These are phyloP conservation scores for Minunthozetes semirufus DNA, from an alignment of 2,888 invertebrate species.

Conservation along the genomic window DNA sequence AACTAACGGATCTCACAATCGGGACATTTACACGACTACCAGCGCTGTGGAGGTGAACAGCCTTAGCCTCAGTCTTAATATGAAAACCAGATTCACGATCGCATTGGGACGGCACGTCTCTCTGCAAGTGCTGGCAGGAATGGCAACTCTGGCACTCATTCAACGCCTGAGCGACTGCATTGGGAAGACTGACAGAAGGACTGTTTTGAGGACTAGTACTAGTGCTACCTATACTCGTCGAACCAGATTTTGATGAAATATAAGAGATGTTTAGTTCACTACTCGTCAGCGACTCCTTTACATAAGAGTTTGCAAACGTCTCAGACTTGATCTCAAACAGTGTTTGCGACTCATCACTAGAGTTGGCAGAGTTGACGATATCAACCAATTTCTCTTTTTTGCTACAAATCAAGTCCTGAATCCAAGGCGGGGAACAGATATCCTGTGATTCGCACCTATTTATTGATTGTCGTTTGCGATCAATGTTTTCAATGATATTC, in stretches of 20 bases:
- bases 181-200: background rate
- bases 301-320: background rate
- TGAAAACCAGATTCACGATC: background rate
- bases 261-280: background rate
- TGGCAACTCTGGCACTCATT: constrained; percentile 21
- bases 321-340: background rate
- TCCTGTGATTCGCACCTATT: constrained; percentile 2
- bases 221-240: constrained; percentile 23
- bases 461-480: constrained; percentile 8
- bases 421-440: background rate
- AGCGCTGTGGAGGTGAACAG: constrained; percentile 24
- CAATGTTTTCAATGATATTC: background rate
- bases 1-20: constrained; percentile 32
- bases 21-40: constrained; percentile 5
- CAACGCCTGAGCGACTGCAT: constrained; percentile 1
- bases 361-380: background rate
- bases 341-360: background rate
- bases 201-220: background rate
- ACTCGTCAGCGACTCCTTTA: background rate
- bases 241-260: constrained; percentile 27
- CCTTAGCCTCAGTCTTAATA: background rate
- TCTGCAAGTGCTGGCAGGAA: constrained; percentile 7
- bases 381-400: constrained; percentile 10
- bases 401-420: background rate
- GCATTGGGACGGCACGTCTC: constrained; percentile 8